phyloP scores from a whole-genome alignment of 2,797 vertebrate species.

The Coregonus suidteri region DNA sequence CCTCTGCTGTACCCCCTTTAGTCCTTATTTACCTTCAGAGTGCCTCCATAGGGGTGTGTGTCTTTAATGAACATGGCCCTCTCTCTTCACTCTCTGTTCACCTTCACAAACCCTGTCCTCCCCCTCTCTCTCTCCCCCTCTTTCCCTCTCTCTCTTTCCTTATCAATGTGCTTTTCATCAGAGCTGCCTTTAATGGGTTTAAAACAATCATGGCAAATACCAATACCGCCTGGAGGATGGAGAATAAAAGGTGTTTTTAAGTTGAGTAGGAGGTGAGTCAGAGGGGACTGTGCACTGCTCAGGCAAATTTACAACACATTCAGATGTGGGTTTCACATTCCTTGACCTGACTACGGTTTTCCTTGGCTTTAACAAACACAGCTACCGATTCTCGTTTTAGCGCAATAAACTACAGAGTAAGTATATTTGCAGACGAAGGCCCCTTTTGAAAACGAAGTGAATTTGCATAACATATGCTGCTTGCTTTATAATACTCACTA shows the following conservation, averaged over 20 bases:
- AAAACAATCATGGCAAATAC: slow-evolving; percentile 30
- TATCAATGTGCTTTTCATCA: slow-evolving; percentile 57
- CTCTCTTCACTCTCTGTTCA: slow-evolving; percentile 45
- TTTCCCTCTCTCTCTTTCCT: slow-evolving; percentile 7
- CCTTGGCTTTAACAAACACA: neutral
- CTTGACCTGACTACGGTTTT: slow-evolving; percentile 4
- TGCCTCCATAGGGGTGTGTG: slow-evolving; percentile 49
- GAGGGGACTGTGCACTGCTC: neutral
- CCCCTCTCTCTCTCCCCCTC: slow-evolving; percentile 19
- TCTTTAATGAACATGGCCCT: slow-evolving; percentile 56
- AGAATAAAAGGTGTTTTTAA: slow-evolving; percentile 18
- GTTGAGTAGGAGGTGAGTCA: slow-evolving; percentile 11
- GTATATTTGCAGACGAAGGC: slow-evolving; percentile 5
- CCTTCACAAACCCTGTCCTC: slow-evolving; percentile 58
- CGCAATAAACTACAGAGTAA: slow-evolving; percentile 5
- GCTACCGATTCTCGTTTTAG: neutral
- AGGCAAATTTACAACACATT: neutral
- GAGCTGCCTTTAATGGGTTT: slow-evolving; percentile 33
- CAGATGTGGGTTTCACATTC: slow-evolving; percentile 5
- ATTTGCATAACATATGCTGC: slow-evolving; percentile 31
- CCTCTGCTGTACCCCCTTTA: slow-evolving; percentile 43
- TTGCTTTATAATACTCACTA: slow-evolving; percentile 6
- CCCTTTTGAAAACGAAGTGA: slow-evolving; percentile 7
- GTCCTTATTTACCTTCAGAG: slow-evolving; percentile 44
- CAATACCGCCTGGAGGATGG: slow-evolving; percentile 9